These are phyloP conservation scores for Ichneumon xanthorius DNA, from an alignment of 2,888 invertebrate species.

Conservation along the genomic window DNA sequence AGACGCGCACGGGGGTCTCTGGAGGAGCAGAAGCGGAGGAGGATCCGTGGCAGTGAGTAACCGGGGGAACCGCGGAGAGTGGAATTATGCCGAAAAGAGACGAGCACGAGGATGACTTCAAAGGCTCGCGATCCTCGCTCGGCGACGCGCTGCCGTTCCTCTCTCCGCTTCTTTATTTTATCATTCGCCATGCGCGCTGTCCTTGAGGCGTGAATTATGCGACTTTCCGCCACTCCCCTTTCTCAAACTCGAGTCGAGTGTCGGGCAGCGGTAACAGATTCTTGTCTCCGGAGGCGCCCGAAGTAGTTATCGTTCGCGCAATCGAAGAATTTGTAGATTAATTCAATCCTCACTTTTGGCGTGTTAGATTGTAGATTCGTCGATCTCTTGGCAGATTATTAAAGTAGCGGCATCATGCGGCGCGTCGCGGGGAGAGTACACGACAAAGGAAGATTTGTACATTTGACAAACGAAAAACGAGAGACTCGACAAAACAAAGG, in stretches of 20 bases:
- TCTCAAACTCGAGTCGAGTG: slow-evolving; percentile 12
- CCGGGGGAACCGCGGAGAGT: slow-evolving; percentile 57
- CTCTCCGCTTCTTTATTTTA: slow-evolving; percentile 73
- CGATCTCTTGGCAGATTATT: too few species aligned
- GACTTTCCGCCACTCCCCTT: slow-evolving; percentile 41
- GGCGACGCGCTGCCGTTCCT: slow-evolving; percentile 50
- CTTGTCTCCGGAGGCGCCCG: too few species aligned
- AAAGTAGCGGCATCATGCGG: too few species aligned
- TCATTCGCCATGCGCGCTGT: slow-evolving; percentile 65
- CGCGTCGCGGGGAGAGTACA: too few species aligned
- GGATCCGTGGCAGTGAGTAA: slow-evolving; percentile 53
- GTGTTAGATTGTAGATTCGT: too few species aligned
- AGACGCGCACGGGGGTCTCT: slow-evolving; percentile 45
- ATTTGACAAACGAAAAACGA: too few species aligned
- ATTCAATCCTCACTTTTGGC: too few species aligned
- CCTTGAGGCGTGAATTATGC: slow-evolving; percentile 55
- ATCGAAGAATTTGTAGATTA: too few species aligned
- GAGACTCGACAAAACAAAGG: too few species aligned
- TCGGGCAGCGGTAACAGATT: too few species aligned
- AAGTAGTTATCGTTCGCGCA: too few species aligned
- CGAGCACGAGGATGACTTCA: slow-evolving; percentile 73
- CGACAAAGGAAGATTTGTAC: too few species aligned
- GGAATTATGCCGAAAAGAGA: slow-evolving; percentile 75
- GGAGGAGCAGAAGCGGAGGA: slow-evolving; percentile 55
- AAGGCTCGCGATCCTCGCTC: slow-evolving; percentile 70